Percentiles rank a stretch among this genome's conserved stretches.
Evolutionary conservation across 2,888 invertebrate genomes (phyloP).

Genomic region (Onthophagus sagittarius): DNA sequence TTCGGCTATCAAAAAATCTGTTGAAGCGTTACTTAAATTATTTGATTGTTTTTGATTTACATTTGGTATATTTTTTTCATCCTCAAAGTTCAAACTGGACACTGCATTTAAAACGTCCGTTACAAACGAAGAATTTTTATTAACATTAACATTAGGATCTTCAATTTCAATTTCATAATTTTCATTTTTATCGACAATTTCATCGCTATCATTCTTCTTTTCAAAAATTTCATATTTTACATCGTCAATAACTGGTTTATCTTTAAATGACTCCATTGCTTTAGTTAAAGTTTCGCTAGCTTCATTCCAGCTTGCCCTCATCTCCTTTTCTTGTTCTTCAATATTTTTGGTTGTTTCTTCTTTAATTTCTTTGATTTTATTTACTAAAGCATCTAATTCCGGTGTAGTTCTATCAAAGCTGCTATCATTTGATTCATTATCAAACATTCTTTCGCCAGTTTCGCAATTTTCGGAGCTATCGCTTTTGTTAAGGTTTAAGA

Average conservation of each 20-base stretch:
- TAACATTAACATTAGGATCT: constrained; percentile 14
- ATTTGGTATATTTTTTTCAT: background rate
- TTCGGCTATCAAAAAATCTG: constrained; percentile 42
- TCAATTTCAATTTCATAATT: background rate
- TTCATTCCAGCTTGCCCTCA: constrained; percentile 5
- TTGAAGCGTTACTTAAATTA: constrained; percentile 31
- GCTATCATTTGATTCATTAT: constrained; percentile 15
- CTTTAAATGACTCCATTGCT: background rate
- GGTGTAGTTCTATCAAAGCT: constrained; percentile 33
- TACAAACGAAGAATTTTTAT: constrained; percentile 17
- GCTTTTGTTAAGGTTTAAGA: constrained; percentile 53
- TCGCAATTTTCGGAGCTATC: constrained; percentile 33
- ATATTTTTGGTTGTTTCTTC: constrained; percentile 31
- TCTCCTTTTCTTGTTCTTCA: constrained; percentile 24
- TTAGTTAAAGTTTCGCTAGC: background rate
- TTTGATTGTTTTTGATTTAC: background rate
- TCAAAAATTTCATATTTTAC: background rate
- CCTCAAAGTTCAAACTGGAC: background rate
- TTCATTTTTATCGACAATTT: background rate
- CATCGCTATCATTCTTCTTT: background rate
- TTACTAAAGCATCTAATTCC: constrained; percentile 43
- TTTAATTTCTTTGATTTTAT: constrained; percentile 45
- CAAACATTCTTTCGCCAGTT: constrained; percentile 34
- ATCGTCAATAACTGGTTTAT: background rate
- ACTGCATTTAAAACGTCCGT: constrained; percentile 18